phyloP scores from a whole-genome alignment of 2,113 vertebrate genomes.

The Uria lomvia region DNA sequence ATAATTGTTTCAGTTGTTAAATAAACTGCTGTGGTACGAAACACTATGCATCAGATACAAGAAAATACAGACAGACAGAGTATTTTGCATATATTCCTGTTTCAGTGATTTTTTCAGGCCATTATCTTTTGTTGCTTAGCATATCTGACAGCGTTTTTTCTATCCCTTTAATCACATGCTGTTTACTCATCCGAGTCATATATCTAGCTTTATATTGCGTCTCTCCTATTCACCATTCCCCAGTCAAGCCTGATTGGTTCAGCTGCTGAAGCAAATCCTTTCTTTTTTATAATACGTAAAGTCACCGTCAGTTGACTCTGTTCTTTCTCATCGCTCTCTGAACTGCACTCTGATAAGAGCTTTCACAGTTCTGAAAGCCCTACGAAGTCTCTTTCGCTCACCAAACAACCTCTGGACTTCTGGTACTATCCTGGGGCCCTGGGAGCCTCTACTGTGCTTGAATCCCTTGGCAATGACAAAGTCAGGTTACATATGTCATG shows the following conservation, averaged over 20 bases:
- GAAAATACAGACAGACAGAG: not conserved
- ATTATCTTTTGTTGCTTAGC: not conserved
- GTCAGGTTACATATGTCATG: not conserved
- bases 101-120: not conserved
- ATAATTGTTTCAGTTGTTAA: not conserved
- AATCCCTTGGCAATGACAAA: not conserved
- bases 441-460: not conserved
- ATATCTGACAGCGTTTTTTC: not conserved
- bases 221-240: not conserved
- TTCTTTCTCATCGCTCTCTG: not conserved
- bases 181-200: fast-evolving
- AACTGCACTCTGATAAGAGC: not conserved
- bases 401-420: not conserved
- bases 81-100: not conserved
- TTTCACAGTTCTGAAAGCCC: not conserved
- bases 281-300: not conserved
- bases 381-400: not conserved
- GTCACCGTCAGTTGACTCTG: not conserved
- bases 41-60: not conserved
- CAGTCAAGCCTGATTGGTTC: not conserved
- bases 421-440: not conserved
- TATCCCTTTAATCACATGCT: not conserved
- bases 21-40: not conserved
- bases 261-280: not conserved
- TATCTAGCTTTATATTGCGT: not conserved